Evolutionary conservation across 2,113 vertebrate genomes (phyloP).

Genomic region (Charina bottae): DNA sequence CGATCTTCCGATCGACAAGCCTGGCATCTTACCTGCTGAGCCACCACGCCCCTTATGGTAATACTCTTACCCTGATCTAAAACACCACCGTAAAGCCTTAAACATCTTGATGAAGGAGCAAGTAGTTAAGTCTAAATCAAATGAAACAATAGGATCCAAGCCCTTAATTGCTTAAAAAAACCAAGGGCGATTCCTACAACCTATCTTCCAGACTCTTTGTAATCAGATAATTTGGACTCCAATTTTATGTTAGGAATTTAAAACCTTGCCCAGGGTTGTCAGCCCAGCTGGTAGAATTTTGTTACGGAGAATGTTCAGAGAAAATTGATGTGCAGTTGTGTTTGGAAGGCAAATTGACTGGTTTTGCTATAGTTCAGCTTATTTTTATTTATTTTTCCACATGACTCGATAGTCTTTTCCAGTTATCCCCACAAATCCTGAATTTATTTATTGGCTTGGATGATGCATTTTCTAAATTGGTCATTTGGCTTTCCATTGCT

Average conservation of each 20-base stretch:
- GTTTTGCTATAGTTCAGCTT: not conserved
- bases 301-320: not conserved
- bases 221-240: conserved; percentile 39
- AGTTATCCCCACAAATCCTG: conserved; percentile 22
- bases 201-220: conserved; percentile 41
- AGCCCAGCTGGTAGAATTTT: not conserved
- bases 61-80: not conserved
- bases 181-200: conserved; percentile 29
- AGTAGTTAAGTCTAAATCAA: conserved; percentile 42
- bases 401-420: conserved; percentile 38
- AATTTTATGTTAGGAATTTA: conserved; percentile 39
- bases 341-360: conserved; percentile 4
- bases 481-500: not conserved
- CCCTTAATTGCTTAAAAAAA: conserved; percentile 51
- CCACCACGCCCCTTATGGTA: too few relatives aligned
- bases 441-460: conserved; percentile 31
- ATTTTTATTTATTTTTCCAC: conserved; percentile 33
- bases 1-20: too few relatives aligned
- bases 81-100: not conserved
- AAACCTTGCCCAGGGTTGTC: conserved; percentile 6
- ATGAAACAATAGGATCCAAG: conserved; percentile 33
- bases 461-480: conserved; percentile 46
- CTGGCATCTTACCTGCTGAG: too few relatives aligned
- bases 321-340: conserved; percentile 8
- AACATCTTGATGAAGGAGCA: not conserved